Evolutionary conservation across 2,113 vertebrate species (phyloP), one percentile per base, ranked within the genome.

Genomic region (Dasyprocta punctata): DNA sequence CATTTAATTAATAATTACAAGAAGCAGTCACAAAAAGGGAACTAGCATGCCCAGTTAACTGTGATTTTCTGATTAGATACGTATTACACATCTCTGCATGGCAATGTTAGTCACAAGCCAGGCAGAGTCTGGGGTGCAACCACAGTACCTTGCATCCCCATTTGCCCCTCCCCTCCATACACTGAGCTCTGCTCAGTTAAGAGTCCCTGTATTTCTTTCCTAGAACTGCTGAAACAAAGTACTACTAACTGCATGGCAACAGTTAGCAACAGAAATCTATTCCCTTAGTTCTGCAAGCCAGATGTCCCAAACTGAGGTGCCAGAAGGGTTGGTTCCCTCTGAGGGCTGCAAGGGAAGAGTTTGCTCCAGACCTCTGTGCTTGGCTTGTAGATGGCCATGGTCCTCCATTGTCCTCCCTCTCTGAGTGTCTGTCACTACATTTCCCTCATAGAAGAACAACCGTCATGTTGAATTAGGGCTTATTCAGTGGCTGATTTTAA

Each of bases 1-100:
- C 28, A 78, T 67, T n/a, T 94, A 38, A 8, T 94, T 95, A 92
- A 89, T 60, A 78, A 89, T 80, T n/a, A 87, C 20, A 83, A 93
- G 65, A 77, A 56, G 47, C 69, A 65, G 67, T 33, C 61, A 86
- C 63, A 82, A 24, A 67, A 87, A 94, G 33, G 73, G 13, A 41
- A 85, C 36, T 84, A 71, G 47, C 17, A 85, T 52, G 33, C 28
- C 85, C n/a, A 69, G 2, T 81, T 88, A 63, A 78, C 67, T 92
- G 8, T 60, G 81, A 86, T 86, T 85, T 90, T 90, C 73, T 67
- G n/a, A 82, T 93, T 73, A 95, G 67, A 92, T 82, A 4, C 2
- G 75, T 28, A 65, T 22, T 94, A 20, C 52, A 11, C 24, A 73
- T 30, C 41, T 17, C n/a, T 49, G 33, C 47, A 28, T 82, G 58